Conservation (phyloP, 2,888 invertebrate species). For the Aphodius granarius region DNA sequence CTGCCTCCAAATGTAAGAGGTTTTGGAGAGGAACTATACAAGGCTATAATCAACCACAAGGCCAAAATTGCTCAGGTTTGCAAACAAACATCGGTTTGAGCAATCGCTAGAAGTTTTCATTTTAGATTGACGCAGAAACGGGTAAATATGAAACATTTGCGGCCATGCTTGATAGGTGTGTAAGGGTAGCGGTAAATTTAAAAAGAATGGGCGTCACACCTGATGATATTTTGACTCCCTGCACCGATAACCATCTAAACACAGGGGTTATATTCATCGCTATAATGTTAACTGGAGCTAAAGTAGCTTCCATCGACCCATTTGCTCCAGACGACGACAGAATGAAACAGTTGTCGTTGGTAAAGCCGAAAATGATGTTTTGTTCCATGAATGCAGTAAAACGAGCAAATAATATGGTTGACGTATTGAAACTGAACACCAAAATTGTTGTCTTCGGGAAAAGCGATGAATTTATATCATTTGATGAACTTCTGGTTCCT, state of each 20-base stretch:
- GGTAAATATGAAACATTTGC: slow-evolving; percentile 21
- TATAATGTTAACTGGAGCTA: slow-evolving; percentile 53
- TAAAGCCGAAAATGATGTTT: slow-evolving; percentile 33
- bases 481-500: slow-evolving; percentile 22
- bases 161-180: slow-evolving; percentile 17
- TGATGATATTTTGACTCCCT: slow-evolving; percentile 55
- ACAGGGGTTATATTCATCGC: slow-evolving; percentile 55
- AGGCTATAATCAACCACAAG: too few relatives aligned
- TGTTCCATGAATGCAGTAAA: slow-evolving; percentile 18
- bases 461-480: slow-evolving; percentile 13
- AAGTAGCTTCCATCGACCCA: slow-evolving; percentile 41
- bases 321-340: slow-evolving; percentile 35
- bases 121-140: slow-evolving; percentile 24
- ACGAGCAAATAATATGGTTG: slow-evolving; percentile 17
- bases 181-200: slow-evolving; percentile 22
- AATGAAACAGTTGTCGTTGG: slow-evolving; percentile 36
- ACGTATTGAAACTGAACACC: background rate
- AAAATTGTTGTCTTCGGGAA: slow-evolving; percentile 30
- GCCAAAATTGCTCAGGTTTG: too few relatives aligned
- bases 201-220: slow-evolving; percentile 20
- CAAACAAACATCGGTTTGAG: too few relatives aligned
- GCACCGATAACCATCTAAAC: slow-evolving; percentile 55
- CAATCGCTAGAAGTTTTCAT: too few relatives aligned
- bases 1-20: too few relatives aligned
- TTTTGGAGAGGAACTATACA: too few relatives aligned